Base-by-base conservation (phyloP, 2,888 invertebrate species). In the Argyresthia goedartella region DNA sequence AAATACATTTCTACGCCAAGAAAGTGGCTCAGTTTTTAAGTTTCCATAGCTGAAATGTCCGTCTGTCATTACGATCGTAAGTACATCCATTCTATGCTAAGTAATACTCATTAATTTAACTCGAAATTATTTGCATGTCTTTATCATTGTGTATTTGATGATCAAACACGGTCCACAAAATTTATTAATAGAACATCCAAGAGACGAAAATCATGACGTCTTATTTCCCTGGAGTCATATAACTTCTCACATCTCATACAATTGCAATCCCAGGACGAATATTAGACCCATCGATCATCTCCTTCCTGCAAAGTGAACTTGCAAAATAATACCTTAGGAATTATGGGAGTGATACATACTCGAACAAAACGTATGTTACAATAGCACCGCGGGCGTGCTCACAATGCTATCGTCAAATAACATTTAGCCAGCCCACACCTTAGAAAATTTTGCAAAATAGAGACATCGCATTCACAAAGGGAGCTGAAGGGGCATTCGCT, bases 381-480 rank as follows among this genome's bases (percentile, higher is more conserved):
- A 86, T 63, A 63, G 71, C 84, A n/a, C 84, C 59, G 67, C 84
- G 67, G 85, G 82, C 73, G 81, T 71, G 73, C 82, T 75, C 69
- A 82, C 82, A 78, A 79, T 76, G 68, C 73, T 70, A 71, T 85
- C 81, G 81, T 86, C 82, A 84, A 84, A 85, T 85, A 85, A 81
- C 84, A 78, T 84, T 85, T 84, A 85, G 79, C 78, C 79, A 73
- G 76, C 81, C 84, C 82, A 80, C 82, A 84, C 85, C 81, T 82
- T 84, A 81, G 81, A 81, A 72, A 78, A 80, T 4, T 25, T 82
- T 79, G 79, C 84, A 77, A 85, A 81, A 86, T 86, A 73, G 78
- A 86, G 84, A 84, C 81, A 81, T 86, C 79, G 64, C 52, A 45
- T 52, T 45, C 59, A 84, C 81, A 82, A 84, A 67, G 69, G 63